Conservation (phyloP, 2,797 vertebrate species). For the Sebastes cheni region DNA sequence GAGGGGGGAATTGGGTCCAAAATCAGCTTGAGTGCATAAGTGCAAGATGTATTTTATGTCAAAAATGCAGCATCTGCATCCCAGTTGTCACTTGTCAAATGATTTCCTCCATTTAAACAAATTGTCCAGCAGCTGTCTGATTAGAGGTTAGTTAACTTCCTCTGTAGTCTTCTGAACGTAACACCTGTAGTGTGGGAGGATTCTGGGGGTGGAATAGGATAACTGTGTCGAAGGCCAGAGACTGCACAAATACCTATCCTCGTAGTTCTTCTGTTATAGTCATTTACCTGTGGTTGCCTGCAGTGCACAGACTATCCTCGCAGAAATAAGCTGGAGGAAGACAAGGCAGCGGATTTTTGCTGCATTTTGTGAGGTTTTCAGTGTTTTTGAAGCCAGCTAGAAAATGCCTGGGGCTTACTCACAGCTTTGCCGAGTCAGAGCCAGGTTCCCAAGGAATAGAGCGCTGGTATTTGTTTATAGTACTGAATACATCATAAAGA, state of each 20-base stretch:
- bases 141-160: slow-evolving; percentile 18
- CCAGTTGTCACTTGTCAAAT: background rate
- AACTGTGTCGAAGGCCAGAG: background rate
- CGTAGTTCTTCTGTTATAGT: slow-evolving; percentile 22
- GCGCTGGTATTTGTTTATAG: slow-evolving; percentile 15
- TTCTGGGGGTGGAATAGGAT: slow-evolving; percentile 8
- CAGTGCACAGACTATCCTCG: background rate
- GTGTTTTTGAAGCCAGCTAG: slow-evolving; percentile 3
- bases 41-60: background rate
- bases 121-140: slow-evolving; percentile 10
- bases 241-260: slow-evolving; percentile 26
- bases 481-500: slow-evolving; percentile 1
- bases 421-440: background rate
- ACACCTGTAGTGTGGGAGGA: slow-evolving; percentile 37
- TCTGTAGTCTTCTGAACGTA: background rate
- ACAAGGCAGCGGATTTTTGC: background rate
- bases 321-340: slow-evolving; percentile 5
- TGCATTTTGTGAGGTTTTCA: slow-evolving; percentile 10
- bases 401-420: slow-evolving; percentile 8
- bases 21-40: background rate
- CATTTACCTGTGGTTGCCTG: slow-evolving; percentile 8
- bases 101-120: slow-evolving; percentile 6
- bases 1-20: no score
- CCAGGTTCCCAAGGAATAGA: background rate
- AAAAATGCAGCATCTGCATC: slow-evolving; percentile 1